Evolutionary conservation across 2,797 vertebrate genomes (phyloP), one percentile per base, ranked within the genome.

Genomic region (Pteropus rufus): DNA sequence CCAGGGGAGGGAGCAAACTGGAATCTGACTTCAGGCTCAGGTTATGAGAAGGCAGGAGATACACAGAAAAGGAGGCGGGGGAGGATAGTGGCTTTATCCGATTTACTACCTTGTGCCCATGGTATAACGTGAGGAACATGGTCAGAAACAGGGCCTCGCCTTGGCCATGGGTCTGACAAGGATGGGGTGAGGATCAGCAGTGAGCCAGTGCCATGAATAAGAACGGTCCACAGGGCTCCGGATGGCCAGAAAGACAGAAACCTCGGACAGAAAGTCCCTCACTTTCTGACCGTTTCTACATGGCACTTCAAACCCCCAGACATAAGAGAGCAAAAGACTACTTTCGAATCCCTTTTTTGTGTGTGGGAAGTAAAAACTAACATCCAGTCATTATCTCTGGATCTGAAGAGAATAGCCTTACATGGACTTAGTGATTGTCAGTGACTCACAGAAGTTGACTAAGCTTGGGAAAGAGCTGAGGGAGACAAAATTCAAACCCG

Each of bases 341-440:
- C 24, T 64, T 41, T 18, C 49, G 72, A 91, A 19, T 23, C 18
- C 7, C 21, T 1, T 23, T 70, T 60, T 69, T 29, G 4, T 62
- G 58, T 62, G 26, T 9, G 4, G 6, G 14, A 34, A 18, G 11
- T 54, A 34, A 44, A 46, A 34, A 26, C 5, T 1, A 34, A 41
- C 41, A 39, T 29, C 12, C 16, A 31, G 7, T 21, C n/a, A 12
- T 60, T 9, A 2, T 0, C 10, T 62, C 31, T 10, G 58, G 16
- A 8, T 3, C 29, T 19, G 23, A 58, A 46, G n/a, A 54, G 2
- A 54, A n/a, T 3, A 19, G 67, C 8, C 31, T 26, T 5, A 16
- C 3, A 7, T 39, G 19, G 15, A 3, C 2, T 10, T 39, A 4
- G 0, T 39, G 36, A 21, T n/a, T 0, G 2, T 5, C 34, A 41